These are phyloP conservation scores for Pogonophryne albipinna DNA, from an alignment of 2,797 vertebrate genomes.

Conservation along the genomic window DNA sequence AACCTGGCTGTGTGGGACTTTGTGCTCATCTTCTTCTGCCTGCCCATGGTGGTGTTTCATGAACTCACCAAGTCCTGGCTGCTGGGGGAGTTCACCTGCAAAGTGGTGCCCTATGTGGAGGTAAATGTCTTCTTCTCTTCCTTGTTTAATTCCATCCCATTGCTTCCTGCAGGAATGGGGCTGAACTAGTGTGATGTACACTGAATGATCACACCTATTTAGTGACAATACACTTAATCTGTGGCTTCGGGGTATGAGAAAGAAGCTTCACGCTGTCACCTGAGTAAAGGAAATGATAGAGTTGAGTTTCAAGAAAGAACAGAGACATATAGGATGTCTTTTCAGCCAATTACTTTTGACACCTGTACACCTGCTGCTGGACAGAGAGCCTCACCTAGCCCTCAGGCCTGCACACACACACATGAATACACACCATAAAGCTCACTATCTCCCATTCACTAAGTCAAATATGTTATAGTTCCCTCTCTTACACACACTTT, in stretches of 20 bases:
- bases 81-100: constrained; percentile 96
- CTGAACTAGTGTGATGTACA: constrained; percentile 27
- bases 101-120: constrained; percentile 97
- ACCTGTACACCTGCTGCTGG: constrained; percentile 51
- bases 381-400: constrained; percentile 57
- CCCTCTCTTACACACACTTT: neutral
- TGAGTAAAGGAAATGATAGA: constrained; percentile 3
- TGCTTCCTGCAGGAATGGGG: constrained; percentile 3
- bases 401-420: constrained; percentile 33
- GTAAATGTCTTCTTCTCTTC: constrained; percentile 76
- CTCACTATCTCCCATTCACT: neutral
- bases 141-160: neutral
- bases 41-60: constrained; percentile 96
- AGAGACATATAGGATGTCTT: constrained; percentile 21
- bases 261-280: neutral
- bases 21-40: constrained; percentile 94
- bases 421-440: constrained; percentile 18
- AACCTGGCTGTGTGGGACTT: constrained; percentile 99
- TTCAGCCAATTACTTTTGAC: constrained; percentile 49
- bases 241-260: neutral
- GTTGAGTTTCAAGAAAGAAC: constrained; percentile 27
- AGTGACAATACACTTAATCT: constrained; percentile 22
- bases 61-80: constrained; percentile 98
- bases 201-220: constrained; percentile 19
- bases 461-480: neutral